Percentiles rank a stretch among this genome's conserved stretches.
Evolutionary conservation across 2,888 invertebrate genomes (phyloP).

Genomic region (Drosophila maculinotata): DNA sequence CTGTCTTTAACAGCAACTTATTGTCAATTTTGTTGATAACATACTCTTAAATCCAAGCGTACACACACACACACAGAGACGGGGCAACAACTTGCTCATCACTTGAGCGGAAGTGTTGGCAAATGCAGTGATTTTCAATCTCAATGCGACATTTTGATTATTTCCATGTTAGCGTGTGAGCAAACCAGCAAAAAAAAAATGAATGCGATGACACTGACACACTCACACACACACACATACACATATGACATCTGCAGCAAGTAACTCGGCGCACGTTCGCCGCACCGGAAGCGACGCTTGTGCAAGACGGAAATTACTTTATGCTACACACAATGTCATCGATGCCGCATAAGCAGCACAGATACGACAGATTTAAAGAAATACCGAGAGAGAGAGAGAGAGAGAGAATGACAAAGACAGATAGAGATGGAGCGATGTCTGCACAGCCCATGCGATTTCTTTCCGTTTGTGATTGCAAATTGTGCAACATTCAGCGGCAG

Average conservation of each 20-base stretch:
- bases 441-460: conserved; percentile 37
- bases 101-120: conserved; percentile 81
- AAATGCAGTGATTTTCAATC: conserved; percentile 80
- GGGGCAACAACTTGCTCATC: conserved; percentile 76
- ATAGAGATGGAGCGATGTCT: background rate
- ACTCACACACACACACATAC: conserved; percentile 33
- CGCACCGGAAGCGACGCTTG: conserved; percentile 81
- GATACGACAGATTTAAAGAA: conserved; percentile 36
- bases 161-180: conserved; percentile 79
- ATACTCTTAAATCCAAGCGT: conserved; percentile 50
- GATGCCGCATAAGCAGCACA: conserved; percentile 79
- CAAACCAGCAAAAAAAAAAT: conserved; percentile 53
- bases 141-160: conserved; percentile 81
- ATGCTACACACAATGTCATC: conserved; percentile 82
- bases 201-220: conserved; percentile 56
- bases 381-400: background rate
- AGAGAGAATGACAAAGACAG: background rate
- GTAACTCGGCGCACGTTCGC: conserved; percentile 77
- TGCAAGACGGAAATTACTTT: conserved; percentile 82
- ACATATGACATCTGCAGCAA: conserved; percentile 73
- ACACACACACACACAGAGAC: conserved; percentile 12
- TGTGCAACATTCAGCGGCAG: conserved; percentile 45
- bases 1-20: conserved; percentile 81
- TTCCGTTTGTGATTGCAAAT: conserved; percentile 50
- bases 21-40: conserved; percentile 80